These are phyloP conservation scores for Hippasteria phrygiana DNA, from an alignment of 53 echinoderm and acorn worm genomes.

Conservation along the genomic window DNA sequence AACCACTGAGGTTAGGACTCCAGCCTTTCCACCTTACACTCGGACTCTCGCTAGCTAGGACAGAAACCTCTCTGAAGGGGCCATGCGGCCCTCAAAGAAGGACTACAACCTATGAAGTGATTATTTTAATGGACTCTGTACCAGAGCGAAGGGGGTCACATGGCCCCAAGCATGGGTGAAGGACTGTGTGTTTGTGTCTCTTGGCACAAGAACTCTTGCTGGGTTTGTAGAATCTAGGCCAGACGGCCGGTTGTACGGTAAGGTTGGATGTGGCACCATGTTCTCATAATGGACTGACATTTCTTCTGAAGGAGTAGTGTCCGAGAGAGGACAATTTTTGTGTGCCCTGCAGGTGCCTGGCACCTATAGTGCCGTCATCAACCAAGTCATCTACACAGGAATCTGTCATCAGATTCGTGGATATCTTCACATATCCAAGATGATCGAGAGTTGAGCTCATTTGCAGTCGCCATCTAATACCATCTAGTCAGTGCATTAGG, in stretches of 20 bases:
- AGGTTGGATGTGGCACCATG: background rate
- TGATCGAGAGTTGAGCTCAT: background rate
- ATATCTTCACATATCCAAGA: background rate
- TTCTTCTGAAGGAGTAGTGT: background rate
- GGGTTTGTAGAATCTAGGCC: background rate
- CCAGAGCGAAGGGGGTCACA: slow-evolving; percentile 30
- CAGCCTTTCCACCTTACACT: slow-evolving; percentile 49
- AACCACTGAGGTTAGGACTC: slow-evolving; percentile 77
- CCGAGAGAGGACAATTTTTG: slow-evolving; percentile 14
- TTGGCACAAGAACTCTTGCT: slow-evolving; percentile 14
- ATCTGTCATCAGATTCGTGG: background rate
- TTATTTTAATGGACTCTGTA: background rate
- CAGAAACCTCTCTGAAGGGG: background rate
- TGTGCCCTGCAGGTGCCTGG: slow-evolving; percentile 14
- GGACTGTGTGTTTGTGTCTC: slow-evolving; percentile 27
- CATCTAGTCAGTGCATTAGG: background rate
- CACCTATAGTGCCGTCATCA: no score
- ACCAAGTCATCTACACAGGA: background rate
- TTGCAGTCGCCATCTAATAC: background rate
- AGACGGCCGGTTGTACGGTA: slow-evolving; percentile 10
- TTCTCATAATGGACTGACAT: background rate
- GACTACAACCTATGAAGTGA: background rate
- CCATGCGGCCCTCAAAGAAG: slow-evolving; percentile 2
- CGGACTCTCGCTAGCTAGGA: slow-evolving; percentile 24
- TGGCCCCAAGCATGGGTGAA: slow-evolving; percentile 15